Evolutionary conservation across 2,888 invertebrate genomes (phyloP).

Genomic region (Noctua fimbriata): DNA sequence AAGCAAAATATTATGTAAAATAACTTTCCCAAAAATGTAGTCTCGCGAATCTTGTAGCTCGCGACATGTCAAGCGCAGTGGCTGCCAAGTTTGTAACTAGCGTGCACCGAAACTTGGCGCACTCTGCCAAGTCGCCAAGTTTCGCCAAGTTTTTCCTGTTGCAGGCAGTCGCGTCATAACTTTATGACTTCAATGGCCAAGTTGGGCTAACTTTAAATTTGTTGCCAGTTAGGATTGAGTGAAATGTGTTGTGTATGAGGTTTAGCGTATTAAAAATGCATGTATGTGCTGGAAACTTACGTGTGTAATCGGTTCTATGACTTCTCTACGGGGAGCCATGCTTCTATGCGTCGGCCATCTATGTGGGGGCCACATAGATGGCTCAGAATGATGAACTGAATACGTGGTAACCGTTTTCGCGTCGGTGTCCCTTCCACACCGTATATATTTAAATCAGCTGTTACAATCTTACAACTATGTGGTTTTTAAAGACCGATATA

Average conservation of each 20-base stretch:
- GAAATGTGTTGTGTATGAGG: constrained; percentile 45
- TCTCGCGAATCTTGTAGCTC: constrained; percentile 33
- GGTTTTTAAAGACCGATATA: not conserved
- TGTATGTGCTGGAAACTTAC: not conserved
- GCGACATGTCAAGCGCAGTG: constrained; percentile 57
- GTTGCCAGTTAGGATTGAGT: constrained; percentile 55
- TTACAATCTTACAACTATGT: not conserved
- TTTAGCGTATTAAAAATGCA: constrained; percentile 35
- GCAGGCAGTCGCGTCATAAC: constrained; percentile 66
- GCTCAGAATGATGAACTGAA: no score
- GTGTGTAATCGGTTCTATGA: not conserved
- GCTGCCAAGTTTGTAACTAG: constrained; percentile 62
- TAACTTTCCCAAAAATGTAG: constrained; percentile 53
- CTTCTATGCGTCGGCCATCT: no score
- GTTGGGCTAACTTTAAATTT: constrained; percentile 58
- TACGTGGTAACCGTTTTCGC: no score
- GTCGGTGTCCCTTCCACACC: no score
- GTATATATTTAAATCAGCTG: not conserved
- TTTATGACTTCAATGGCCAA: constrained; percentile 57
- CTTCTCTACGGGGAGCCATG: no score
- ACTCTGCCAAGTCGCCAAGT: constrained; percentile 31
- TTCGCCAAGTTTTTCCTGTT: constrained; percentile 63
- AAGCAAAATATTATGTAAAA: constrained; percentile 54
- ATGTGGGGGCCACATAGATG: no score
- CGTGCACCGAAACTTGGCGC: constrained; percentile 57